Percentiles rank a stretch among this genome's conserved stretches.
Evolutionary conservation across 2,797 vertebrate species (phyloP).

Genomic region (Sebastes iracundus): DNA sequence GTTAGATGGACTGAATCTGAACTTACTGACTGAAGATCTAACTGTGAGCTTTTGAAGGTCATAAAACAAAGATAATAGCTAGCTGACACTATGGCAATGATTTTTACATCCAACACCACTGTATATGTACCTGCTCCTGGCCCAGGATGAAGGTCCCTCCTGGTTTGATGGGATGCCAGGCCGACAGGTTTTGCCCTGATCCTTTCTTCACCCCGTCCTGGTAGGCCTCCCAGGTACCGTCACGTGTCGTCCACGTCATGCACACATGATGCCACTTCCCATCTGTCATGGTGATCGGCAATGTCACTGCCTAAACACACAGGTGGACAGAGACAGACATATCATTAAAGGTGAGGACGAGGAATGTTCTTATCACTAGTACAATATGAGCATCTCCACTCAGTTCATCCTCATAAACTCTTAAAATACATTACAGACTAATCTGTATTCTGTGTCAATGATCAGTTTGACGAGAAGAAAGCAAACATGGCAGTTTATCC

Average conservation of each 20-base stretch:
- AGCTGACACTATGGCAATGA: not conserved
- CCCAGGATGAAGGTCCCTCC: conserved; percentile 87
- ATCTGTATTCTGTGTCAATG: conserved; percentile 10
- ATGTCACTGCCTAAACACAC: conserved; percentile 76
- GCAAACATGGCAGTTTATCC: conserved; percentile 34
- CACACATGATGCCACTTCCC: conserved; percentile 90
- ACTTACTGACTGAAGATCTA: too few species aligned
- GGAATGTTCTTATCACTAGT: not conserved
- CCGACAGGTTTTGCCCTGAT: conserved; percentile 80
- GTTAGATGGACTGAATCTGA: not conserved
- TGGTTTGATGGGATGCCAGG: conserved; percentile 85
- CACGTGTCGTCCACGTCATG: conserved; percentile 87
- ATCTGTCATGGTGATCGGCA: conserved; percentile 82
- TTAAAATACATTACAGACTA: not conserved
- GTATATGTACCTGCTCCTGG: conserved; percentile 86
- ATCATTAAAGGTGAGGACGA: not conserved
- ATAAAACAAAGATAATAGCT: not conserved
- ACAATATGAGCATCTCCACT: not conserved
- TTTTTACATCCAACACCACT: not conserved
- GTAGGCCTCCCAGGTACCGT: conserved; percentile 86
- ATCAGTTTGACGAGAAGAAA: conserved; percentile 21
- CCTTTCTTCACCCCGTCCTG: conserved; percentile 82
- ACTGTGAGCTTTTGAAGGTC: not conserved
- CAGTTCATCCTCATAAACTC: not conserved
- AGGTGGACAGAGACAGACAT: not conserved